phyloP scores from a whole-genome alignment of 2,888 invertebrate genomes.

The Colletes collaris region DNA sequence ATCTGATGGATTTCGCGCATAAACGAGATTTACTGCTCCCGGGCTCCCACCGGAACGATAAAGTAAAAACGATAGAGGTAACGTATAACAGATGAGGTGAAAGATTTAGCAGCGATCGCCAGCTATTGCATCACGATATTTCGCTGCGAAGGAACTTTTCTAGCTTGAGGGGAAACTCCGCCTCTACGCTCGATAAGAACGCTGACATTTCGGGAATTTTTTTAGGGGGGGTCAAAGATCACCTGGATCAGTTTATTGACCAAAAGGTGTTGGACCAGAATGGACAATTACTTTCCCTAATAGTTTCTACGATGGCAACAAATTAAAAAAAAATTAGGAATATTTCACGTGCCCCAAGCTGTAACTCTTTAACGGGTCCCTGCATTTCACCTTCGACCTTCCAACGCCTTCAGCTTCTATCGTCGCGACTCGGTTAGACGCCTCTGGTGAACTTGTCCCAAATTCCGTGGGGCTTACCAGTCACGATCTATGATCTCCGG shows the following conservation, averaged over 20 bases:
- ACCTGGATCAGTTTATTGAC: too few species aligned
- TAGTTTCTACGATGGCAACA: too few species aligned
- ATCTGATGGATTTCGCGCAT: conserved; percentile 9
- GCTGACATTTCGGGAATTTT: too few species aligned
- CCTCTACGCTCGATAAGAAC: too few species aligned
- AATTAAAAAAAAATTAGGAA: too few species aligned
- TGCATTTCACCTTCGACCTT: conserved; percentile 67
- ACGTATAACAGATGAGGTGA: conserved; percentile 11
- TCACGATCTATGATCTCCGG: conserved; percentile 43
- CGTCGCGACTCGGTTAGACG: conserved; percentile 43
- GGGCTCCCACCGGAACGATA: not conserved
- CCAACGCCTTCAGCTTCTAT: conserved; percentile 49
- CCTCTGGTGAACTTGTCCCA: conserved; percentile 68
- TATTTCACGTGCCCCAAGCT: too few species aligned
- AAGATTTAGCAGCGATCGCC: conserved; percentile 21
- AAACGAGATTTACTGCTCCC: conserved; percentile 25
- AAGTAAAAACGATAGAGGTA: conserved; percentile 15
- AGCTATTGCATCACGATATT: conserved; percentile 20
- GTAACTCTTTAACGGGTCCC: conserved; percentile 58
- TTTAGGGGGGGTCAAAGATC: too few species aligned
- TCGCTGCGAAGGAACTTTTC: conserved; percentile 43
- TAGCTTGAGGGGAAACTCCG: not conserved
- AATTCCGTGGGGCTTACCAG: conserved; percentile 57
- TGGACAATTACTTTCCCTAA: too few species aligned
- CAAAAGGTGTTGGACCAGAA: too few species aligned